A percentile compares a stretch with the other conserved stretches of the same genome.
These are phyloP conservation scores for Budorcas taxicolor DNA, from an alignment of 2,113 vertebrate genomes.

Conservation along the genomic window DNA sequence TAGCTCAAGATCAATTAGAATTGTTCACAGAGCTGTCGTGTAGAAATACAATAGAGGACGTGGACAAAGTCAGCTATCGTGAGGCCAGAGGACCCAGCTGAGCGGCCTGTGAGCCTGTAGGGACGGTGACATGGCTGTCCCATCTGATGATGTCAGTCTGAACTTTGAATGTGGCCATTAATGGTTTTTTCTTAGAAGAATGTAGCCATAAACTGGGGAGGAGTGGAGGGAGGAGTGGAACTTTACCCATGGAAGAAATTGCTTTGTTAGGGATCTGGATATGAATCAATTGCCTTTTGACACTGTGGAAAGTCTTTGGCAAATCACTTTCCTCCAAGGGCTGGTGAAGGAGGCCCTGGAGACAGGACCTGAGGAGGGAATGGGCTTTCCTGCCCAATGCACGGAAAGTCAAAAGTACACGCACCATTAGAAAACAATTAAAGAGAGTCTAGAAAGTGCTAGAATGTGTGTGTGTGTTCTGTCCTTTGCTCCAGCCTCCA, in stretches of 20 bases:
- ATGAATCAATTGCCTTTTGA: background rate
- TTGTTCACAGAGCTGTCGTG: background rate
- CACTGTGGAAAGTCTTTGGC: background rate
- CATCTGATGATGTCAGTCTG: background rate
- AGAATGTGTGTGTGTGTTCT: no score
- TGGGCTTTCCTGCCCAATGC: background rate
- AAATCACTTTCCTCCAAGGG: background rate
- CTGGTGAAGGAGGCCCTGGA: background rate
- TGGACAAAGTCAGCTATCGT: background rate
- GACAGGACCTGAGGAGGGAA: no score
- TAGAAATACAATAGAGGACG: background rate
- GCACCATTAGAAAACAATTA: background rate
- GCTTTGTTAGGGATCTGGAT: background rate
- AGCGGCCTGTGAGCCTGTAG: background rate
- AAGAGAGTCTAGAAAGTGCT: background rate
- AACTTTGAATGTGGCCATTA: background rate
- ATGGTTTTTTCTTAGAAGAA: background rate
- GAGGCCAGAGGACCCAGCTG: background rate
- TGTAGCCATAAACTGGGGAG: background rate
- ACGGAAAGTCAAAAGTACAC: background rate
- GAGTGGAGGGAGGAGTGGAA: fast-evolving
- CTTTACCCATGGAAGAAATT: background rate
- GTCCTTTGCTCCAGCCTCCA: background rate
- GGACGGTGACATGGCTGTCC: fast-evolving
- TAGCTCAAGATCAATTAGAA: slow-evolving; percentile 10